Conservation (phyloP, 2,888 invertebrate species). For the Ichneumoninae sp. region DNA sequence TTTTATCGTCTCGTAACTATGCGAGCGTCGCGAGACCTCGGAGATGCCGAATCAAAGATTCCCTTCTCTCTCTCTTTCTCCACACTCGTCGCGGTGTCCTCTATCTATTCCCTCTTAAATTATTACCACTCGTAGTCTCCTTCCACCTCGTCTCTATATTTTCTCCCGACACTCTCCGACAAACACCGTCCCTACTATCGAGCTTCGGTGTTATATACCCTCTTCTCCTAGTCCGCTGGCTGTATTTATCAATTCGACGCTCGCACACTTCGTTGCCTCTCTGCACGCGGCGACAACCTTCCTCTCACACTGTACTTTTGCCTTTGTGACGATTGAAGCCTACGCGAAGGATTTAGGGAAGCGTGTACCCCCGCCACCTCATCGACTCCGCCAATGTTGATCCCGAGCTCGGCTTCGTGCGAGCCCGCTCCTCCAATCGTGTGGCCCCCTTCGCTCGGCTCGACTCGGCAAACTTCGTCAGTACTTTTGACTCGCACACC, state of each 20-base stretch:
- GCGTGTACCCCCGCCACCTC: constrained; percentile 23
- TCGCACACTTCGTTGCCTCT: constrained; percentile 59
- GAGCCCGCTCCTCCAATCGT: constrained; percentile 57
- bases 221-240: constrained; percentile 33
- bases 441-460: constrained; percentile 44
- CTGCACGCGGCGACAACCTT: constrained; percentile 62
- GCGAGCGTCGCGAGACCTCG: constrained; percentile 47
- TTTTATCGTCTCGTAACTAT: constrained; percentile 21
- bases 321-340: constrained; percentile 72
- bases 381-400: constrained; percentile 49
- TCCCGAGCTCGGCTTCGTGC: constrained; percentile 30
- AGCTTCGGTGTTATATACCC: constrained; percentile 39
- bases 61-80: constrained; percentile 27
- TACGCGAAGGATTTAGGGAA: constrained; percentile 68
- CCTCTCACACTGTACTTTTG: constrained; percentile 70
- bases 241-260: constrained; percentile 59
- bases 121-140: constrained; percentile 22
- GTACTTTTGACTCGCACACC: background rate
- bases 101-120: background rate
- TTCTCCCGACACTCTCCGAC: constrained; percentile 19
- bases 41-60: constrained; percentile 43
- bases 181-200: constrained; percentile 47
- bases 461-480: constrained; percentile 56
- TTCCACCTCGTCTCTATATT: constrained; percentile 17
- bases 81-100: background rate